phyloP scores from a whole-genome alignment of 2,797 vertebrate species.

The Mareca strepera region DNA sequence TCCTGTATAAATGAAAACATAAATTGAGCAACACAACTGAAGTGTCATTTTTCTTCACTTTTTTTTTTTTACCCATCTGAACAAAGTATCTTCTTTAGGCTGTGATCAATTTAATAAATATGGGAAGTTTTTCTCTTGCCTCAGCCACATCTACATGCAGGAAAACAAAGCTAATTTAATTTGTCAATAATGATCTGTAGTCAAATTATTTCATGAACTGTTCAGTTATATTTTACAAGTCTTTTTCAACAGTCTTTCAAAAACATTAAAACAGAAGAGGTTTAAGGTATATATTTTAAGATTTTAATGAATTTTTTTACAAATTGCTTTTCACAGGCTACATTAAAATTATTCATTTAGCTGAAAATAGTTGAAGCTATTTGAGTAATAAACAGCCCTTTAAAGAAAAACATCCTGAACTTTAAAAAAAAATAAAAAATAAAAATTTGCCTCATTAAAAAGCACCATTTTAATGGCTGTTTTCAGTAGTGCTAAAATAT shows the following conservation, averaged over 20 bases:
- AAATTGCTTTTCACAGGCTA: not conserved
- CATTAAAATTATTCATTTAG: constrained; percentile 3
- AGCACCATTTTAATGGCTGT: not conserved
- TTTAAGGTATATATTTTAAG: not conserved
- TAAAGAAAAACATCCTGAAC: not conserved
- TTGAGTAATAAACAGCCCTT: not conserved
- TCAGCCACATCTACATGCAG: not conserved
- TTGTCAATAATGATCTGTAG: not conserved
- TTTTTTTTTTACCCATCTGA: not conserved
- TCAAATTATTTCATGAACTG: not conserved
- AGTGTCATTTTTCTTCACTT: not conserved
- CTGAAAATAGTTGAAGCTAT: constrained; percentile 9
- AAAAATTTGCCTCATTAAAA: not conserved
- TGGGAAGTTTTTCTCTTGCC: not conserved
- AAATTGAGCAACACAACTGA: not conserved
- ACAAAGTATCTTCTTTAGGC: not conserved
- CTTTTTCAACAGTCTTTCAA: not conserved
- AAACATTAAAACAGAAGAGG: not conserved
- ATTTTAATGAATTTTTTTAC: not conserved
- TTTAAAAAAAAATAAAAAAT: not conserved
- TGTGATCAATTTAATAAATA: not conserved
- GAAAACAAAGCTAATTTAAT: constrained; percentile 6
- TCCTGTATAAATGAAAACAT: not conserved
- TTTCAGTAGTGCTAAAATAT: not conserved
- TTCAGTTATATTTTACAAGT: not conserved